Percentiles rank a stretch among this genome's conserved stretches.
These are phyloP conservation scores for Thymelicus sylvestris DNA, from an alignment of 2,888 invertebrate genomes.

Conservation along the genomic window DNA sequence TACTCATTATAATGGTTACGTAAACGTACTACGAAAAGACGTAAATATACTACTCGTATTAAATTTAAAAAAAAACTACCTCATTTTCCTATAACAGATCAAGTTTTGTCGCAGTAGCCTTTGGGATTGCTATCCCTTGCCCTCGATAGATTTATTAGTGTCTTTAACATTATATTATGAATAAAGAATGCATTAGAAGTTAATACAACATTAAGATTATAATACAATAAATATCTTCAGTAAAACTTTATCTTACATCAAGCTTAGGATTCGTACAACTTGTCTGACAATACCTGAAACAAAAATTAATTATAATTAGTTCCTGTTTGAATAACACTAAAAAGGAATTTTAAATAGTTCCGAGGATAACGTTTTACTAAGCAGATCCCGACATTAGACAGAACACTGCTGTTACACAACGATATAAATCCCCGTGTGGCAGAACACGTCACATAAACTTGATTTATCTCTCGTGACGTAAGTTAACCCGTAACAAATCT, in stretches of 20 bases:
- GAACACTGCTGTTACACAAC: slow-evolving; percentile 44
- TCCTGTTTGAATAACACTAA: not conserved
- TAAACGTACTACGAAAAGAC: too few species aligned
- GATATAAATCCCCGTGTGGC: slow-evolving; percentile 77
- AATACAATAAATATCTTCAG: too few species aligned
- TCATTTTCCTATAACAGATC: too few species aligned
- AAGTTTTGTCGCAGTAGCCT: too few species aligned
- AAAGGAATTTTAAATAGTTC: slow-evolving; percentile 8
- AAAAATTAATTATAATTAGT: not conserved
- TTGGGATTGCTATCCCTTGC: too few species aligned
- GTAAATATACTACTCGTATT: too few species aligned
- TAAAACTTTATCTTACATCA: not conserved
- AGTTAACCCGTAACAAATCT: slow-evolving; percentile 73
- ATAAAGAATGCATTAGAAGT: too few species aligned
- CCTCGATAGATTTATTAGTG: too few species aligned
- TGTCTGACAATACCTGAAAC: not conserved
- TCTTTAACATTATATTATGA: too few species aligned
- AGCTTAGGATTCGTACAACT: not conserved
- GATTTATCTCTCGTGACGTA: slow-evolving; percentile 76
- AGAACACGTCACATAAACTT: slow-evolving; percentile 80
- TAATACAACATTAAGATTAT: too few species aligned
- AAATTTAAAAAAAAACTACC: too few species aligned
- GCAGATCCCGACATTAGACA: slow-evolving; percentile 20
- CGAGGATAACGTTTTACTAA: slow-evolving; percentile 27
- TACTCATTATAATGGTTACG: too few species aligned